Evolutionary conservation across 2,797 vertebrate genomes (phyloP), one percentile per base, ranked within the genome.

Genomic region (Euthynnus affinis): DNA sequence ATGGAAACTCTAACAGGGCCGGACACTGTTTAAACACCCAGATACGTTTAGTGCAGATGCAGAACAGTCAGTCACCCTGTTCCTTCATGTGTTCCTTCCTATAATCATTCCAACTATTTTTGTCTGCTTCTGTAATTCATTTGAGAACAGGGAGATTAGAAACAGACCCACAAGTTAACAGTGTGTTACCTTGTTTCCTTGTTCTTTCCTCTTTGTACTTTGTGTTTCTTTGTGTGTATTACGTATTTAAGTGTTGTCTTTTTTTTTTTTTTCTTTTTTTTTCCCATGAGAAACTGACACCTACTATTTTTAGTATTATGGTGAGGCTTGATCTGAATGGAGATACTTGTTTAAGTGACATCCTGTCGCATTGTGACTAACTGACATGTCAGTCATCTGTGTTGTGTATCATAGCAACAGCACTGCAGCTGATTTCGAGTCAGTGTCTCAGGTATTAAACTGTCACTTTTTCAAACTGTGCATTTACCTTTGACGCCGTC

Each of bases 241-340:
- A 48, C 53, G 37, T 48, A 17, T 2, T 48, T 27, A 53, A 76
- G 40, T 48, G 27, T 63, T 22, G 0, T 32, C n/a, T 27, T 32
- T 56, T 40, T 27, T n/a, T 29, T 29, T 29, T 4, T 4, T n/a
- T n/a, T n/a, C n/a, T n/a, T n/a, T n/a, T n/a, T n/a, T n/a, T n/a
- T n/a, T n/a, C n/a, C 27, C 20, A 52, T 2, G 22, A 74, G 15
- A 69, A 48, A 5, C 65, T 76, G 82, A 70, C 53, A 70, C 18
- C 29, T 40, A 46, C 15, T 78, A 76, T 77, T 75, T 84, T 82
- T 76, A 71, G 74, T 66, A 2, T 76, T 71, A 49, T 14, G 2
- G 0, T 6, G 58, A 57, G 17, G 57, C 65, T 83, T 71, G 48
- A 76, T 87, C 58, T 86, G 73, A 87, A 64, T 68, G 57, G 14